Percentiles rank a stretch among this genome's conserved stretches.
These are phyloP conservation scores for Heterotilapia buettikoferi DNA, from an alignment of 2,113 vertebrate species.

Conservation along the genomic window DNA sequence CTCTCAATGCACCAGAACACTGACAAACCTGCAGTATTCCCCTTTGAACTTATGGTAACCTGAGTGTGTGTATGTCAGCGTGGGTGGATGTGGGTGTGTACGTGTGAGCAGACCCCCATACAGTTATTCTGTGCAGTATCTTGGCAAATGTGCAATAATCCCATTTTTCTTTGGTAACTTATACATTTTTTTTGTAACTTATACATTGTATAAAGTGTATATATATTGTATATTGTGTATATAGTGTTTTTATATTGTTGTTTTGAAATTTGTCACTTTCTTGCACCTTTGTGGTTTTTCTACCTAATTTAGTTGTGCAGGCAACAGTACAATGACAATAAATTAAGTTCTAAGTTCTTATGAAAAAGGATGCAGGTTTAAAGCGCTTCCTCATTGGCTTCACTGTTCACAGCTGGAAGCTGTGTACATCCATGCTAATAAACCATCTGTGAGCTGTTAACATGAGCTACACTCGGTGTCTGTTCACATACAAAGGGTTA, in stretches of 20 bases:
- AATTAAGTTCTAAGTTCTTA: background rate
- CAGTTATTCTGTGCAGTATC: background rate
- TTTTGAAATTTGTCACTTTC: background rate
- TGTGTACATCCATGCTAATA: background rate
- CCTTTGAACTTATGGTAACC: background rate
- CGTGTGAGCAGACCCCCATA: background rate
- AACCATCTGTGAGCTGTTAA: background rate
- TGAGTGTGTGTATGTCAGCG: background rate
- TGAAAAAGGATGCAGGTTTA: background rate
- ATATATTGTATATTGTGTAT: fast-evolving
- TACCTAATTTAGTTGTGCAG: background rate
- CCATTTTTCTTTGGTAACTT: background rate
- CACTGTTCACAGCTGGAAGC: background rate
- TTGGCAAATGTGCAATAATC: background rate
- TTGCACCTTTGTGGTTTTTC: background rate
- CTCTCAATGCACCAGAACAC: background rate
- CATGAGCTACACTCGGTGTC: background rate
- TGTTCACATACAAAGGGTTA: background rate
- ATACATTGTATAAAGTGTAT: background rate
- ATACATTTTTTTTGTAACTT: background rate
- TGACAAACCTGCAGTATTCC: background rate
- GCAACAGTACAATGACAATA: background rate
- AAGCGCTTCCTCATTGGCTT: background rate
- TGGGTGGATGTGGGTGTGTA: background rate
- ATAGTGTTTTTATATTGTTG: background rate